Conservation (phyloP, 1,140 invertebrate species). For the Ctenoplectra terminalis region DNA sequence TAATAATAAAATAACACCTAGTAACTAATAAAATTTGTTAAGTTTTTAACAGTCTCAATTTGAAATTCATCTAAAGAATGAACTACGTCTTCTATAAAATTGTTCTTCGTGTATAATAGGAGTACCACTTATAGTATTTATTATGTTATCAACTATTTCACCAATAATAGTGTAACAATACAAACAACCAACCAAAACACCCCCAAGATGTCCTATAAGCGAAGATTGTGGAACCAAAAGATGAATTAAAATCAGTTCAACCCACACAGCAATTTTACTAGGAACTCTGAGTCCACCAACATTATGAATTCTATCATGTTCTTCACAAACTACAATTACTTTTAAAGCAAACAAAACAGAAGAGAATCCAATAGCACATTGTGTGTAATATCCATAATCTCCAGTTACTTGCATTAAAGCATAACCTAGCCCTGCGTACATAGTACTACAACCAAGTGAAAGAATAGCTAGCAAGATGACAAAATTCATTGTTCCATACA, state of each 20-base stretch:
- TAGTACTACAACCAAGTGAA: constrained; percentile 83
- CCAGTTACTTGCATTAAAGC: constrained; percentile 75
- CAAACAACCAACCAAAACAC: constrained; percentile 87
- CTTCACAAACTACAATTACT: constrained; percentile 84
- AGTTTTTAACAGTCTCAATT: constrained; percentile 33
- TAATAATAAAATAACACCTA: neutral
- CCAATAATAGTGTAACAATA: constrained; percentile 87
- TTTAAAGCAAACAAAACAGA: constrained; percentile 87
- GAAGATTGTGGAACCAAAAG: constrained; percentile 86
- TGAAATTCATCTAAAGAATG: constrained; percentile 7
- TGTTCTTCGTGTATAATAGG: constrained; percentile 80
- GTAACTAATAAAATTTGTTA: constrained; percentile 43
- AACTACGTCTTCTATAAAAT: constrained; percentile 76
- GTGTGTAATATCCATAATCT: constrained; percentile 80
- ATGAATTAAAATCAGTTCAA: constrained; percentile 87
- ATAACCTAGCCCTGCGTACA: constrained; percentile 83
- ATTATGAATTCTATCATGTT: constrained; percentile 79
- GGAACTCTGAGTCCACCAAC: constrained; percentile 85
- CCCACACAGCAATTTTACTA: constrained; percentile 86
- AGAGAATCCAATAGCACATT: constrained; percentile 89
- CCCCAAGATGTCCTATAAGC: constrained; percentile 87
- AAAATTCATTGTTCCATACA: constrained; percentile 85
- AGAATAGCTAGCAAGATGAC: constrained; percentile 84
- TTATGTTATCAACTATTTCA: constrained; percentile 81
- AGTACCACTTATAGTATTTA: constrained; percentile 77